A percentile compares a stretch with the other conserved stretches of the same genome.
Conservation (phyloP, 1,140 invertebrate species). For the Zaprionus africanus region DNA sequence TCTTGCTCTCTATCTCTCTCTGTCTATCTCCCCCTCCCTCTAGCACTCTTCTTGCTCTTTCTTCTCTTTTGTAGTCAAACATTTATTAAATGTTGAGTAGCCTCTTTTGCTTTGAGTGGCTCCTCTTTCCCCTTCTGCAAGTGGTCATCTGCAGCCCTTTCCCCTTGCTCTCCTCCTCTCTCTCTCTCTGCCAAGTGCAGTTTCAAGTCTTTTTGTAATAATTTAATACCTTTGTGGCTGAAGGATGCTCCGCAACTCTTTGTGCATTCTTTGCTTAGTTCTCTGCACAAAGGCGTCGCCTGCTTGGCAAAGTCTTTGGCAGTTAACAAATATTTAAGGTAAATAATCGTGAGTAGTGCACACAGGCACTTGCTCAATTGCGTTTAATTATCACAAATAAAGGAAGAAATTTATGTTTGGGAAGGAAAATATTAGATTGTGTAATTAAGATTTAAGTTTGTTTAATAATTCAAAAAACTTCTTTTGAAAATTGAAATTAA, state of each 20-base stretch:
- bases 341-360: background rate
- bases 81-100: slow-evolving; percentile 42
- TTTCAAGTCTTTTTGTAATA: slow-evolving; percentile 59
- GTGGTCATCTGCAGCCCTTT: slow-evolving; percentile 3
- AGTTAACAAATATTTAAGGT: slow-evolving; percentile 8
- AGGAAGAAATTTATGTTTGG: background rate
- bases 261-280: slow-evolving; percentile 35
- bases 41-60: background rate
- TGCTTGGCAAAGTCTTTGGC: slow-evolving; percentile 15
- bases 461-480: too few relatives aligned
- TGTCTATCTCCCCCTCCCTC: background rate
- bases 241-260: slow-evolving; percentile 45
- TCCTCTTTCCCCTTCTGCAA: slow-evolving; percentile 6
- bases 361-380: background rate
- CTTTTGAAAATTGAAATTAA: too few relatives aligned
- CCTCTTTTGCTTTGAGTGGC: slow-evolving; percentile 18
- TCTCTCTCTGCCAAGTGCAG: slow-evolving; percentile 12
- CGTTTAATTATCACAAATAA: background rate
- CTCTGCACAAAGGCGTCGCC: slow-evolving; percentile 8
- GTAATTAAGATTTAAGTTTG: too few relatives aligned
- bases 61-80: slow-evolving; percentile 38
- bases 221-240: slow-evolving; percentile 68
- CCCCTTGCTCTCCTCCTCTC: background rate
- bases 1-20: background rate
- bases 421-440: too few relatives aligned